phyloP scores from a whole-genome alignment of 2,113 vertebrate genomes.

The Deroptyus accipitrinus region DNA sequence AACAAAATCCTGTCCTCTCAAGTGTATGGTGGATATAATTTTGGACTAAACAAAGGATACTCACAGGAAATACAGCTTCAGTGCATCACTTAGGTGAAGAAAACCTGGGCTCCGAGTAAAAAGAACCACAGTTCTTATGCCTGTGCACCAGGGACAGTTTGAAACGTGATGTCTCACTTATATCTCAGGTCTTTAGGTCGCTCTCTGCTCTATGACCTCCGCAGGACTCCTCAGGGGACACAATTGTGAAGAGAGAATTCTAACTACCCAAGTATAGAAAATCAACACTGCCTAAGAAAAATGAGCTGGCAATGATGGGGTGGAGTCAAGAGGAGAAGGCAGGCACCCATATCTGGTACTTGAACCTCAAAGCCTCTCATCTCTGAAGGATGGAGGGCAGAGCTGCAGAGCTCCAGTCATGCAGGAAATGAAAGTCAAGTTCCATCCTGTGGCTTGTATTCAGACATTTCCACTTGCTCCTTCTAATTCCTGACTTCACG shows the following conservation, averaged over 20 bases:
- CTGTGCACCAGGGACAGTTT: not conserved
- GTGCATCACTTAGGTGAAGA: not conserved
- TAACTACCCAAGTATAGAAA: not conserved
- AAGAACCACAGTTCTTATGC: not conserved
- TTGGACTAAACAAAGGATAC: not conserved
- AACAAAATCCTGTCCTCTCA: not conserved
- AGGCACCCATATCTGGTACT: not conserved
- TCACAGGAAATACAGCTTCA: not conserved
- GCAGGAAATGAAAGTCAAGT: not conserved
- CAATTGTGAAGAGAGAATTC: not conserved
- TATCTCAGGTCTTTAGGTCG: not conserved
- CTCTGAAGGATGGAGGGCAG: not conserved
- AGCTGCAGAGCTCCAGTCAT: not conserved
- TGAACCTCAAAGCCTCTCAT: not conserved
- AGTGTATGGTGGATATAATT: not conserved
- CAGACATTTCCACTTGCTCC: not conserved
- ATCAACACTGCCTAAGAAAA: not conserved
- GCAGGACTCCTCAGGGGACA: not conserved
- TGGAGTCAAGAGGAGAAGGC: not conserved
- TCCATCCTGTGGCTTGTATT: not conserved
- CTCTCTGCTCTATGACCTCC: not conserved
- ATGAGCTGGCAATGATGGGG: fast-evolving
- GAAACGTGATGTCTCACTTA: not conserved
- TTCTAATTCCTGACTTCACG: not conserved
- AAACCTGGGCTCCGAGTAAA: not conserved